Evolutionary conservation across 1,140 invertebrate genomes (phyloP), one percentile per base, ranked within the genome.

Genomic region (Monochamus saltuarius): DNA sequence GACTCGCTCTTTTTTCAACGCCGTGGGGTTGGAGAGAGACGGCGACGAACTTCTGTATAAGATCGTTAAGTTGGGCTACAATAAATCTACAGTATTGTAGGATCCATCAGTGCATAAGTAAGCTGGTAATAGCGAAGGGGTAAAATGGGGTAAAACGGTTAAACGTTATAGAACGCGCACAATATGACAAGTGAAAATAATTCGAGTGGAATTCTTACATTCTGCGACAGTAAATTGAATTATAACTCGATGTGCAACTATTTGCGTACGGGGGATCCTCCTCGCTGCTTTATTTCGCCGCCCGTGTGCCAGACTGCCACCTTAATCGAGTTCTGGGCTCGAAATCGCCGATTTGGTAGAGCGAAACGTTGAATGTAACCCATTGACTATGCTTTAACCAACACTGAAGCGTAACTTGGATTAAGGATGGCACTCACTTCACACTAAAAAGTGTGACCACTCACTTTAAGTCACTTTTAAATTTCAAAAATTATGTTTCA

Each of bases 171-270:
- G 53, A 56, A 56, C 42, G 39, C 53, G 53, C 53, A 56, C 53
- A 56, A 62, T 59, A 66, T 66, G 64, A 66, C 64, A 66, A 66
- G 61, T 51, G 64, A 66, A 66, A 66, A 55, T 66, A 66, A 66
- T 66, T 66, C 64, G 57, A 62, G 64, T 62, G 64, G 64, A 66
- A 66, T 66, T 66, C 64, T 66, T 66, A 66, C 64, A 66, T 66
- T 66, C 22, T 52, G 56, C 59, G 55, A 47, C 59, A 58, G 59
- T 62, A 66, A 66, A 66, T 66, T 59, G 49, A 66, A 66, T 66
- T 66, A 66, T 46, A 56, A 56, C 53, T 56, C 53, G 40, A 56
- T 56, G 53, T 56, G 53, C 53, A 56, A 56, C 53, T 56, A 56
- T 56, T 56, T 56, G 22, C 22, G 22, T 29, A 29, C 22, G 22